Base-by-base conservation (phyloP, 2,113 vertebrate genomes). In the Circaetus cinerascens region DNA sequence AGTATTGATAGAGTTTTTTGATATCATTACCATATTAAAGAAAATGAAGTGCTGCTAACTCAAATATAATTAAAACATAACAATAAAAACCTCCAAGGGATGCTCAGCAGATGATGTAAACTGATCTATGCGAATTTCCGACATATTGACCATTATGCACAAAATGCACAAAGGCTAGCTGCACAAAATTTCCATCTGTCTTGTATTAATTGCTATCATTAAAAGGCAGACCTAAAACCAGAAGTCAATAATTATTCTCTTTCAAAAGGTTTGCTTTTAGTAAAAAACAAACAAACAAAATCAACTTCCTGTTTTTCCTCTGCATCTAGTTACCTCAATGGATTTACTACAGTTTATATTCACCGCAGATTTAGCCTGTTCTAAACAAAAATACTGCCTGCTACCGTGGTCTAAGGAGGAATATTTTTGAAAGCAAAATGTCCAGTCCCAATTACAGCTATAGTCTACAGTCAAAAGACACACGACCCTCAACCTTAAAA, bases 281-380 rank as follows among this genome's bases (percentile, higher is more conserved):
- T 23, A 53, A 60, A 63, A 64, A 55, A 7, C 11, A 45, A 48
- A 21, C 10, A 23, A 68, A 67, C 50, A 48, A 23, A 63, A n/a
- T 4, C 45, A 48, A 5, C 38, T 13, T 57, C 29, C 46, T 34
- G 11, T 29, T 56, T 43, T 51, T 32, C 40, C 40, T 82, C 46
- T 55, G n/a, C 72, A n/a, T 9, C n/a, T 25, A 16, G 69, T 77
- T 9, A 40, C 29, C 23, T 60, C 40, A 8, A 0, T 8, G 60
- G 26, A 38, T 3, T 30, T 34, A 16, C 0, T 3, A 12, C 3
- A 19, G 29, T 21, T 64, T n/a, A 0, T 4, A 36, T 4, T 15
- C 36, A 4, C 48, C 55, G 9, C 1, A 13, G 1, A 56, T 9
- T 67, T 4, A 72, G 20, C 34, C 32, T 2, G 2, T 25, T 68